These are phyloP conservation scores for Aurelia coerulea DNA, from an alignment of 30 jellyfish, hydroid and myxozoan species.

Conservation along the genomic window DNA sequence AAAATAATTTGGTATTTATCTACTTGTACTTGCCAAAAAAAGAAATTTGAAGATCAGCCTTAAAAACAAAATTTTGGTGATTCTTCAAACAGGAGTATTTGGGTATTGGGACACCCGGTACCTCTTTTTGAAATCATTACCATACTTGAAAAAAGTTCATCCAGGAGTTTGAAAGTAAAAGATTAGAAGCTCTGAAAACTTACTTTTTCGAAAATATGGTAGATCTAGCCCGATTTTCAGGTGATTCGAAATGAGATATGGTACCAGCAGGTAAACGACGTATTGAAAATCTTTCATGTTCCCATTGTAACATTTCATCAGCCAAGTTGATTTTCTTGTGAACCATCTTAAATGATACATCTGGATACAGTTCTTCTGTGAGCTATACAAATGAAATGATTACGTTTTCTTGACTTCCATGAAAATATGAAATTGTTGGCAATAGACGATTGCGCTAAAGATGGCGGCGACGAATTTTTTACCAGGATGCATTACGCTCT, in stretches of 20 bases:
- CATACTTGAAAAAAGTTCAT: no score
- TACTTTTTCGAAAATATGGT: conserved; percentile 76
- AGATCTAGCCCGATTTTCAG: conserved; percentile 22
- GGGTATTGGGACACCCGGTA: no score
- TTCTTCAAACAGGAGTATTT: no score
- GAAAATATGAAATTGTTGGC: no score
- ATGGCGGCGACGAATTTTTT: no score
- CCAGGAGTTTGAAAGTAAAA: neutral
- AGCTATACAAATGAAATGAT: conserved; percentile 21
- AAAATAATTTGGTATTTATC: no score
- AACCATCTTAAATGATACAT: conserved; percentile 57
- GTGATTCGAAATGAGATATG: conserved; percentile 65
- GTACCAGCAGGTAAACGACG: conserved; percentile 93
- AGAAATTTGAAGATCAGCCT: no score
- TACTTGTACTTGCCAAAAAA: no score
- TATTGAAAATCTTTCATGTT: conserved; percentile 89
- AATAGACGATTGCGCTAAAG: no score
- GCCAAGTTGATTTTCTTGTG: conserved; percentile 91
- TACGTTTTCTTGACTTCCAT: neutral
- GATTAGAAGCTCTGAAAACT: conserved; percentile 1
- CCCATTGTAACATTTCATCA: conserved; percentile 90
- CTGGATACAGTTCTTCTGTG: conserved; percentile 55
- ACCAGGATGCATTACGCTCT: no score
- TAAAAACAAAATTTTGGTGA: no score
- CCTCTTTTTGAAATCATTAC: no score